Evolutionary conservation across 2,113 vertebrate species (phyloP), one percentile per base, ranked within the genome.

Genomic region (Mobula birostris): DNA sequence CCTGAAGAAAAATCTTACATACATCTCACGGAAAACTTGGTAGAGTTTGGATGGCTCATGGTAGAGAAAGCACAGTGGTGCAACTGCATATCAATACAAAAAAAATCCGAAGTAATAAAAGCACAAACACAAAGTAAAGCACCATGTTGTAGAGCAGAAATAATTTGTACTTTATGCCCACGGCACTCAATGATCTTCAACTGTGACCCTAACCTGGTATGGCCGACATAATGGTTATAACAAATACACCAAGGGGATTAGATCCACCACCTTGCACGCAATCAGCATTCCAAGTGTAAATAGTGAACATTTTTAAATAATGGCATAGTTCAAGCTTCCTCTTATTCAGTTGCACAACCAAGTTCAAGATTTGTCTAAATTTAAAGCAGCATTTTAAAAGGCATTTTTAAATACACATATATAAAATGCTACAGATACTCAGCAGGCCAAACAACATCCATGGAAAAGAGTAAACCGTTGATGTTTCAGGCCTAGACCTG

Each of bases 1-100:
- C 95, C 98, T 97, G 97, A 99, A 99, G 98, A 99, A 99, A 96
- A 98, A 99, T 94, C 98, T 98, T 94, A 98, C 96, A 94, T 99
- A 99, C 98, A 99, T 99, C 97, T 99, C 98, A 95, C 98, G 98
- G 97, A 99, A 99, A 82, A 99, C 97, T 94, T 97, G 97, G 97
- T 99, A 99, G 94, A 99, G 95, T 96, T 98, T 98, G 95, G 98
- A 98, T 8, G 99, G 99, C 95, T 99, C 98, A 24, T 98, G 98
- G 96, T 99, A 99, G 94, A 99, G 96, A 97, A 99, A 99, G 96
- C 99, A 99, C 96, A 99, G 97, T 77, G 99, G 99, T 78, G 99
- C 98, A 96, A 99, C 99, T 99, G 97, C 94, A 96, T 97, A 95
- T 92, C 96, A 94, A 70, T 3, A 70, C 12, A 70, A 68, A 56